Evolutionary conservation across 2,888 invertebrate genomes (phyloP), one percentile per base, ranked within the genome.

Genomic region (Xanthorhoe designata): DNA sequence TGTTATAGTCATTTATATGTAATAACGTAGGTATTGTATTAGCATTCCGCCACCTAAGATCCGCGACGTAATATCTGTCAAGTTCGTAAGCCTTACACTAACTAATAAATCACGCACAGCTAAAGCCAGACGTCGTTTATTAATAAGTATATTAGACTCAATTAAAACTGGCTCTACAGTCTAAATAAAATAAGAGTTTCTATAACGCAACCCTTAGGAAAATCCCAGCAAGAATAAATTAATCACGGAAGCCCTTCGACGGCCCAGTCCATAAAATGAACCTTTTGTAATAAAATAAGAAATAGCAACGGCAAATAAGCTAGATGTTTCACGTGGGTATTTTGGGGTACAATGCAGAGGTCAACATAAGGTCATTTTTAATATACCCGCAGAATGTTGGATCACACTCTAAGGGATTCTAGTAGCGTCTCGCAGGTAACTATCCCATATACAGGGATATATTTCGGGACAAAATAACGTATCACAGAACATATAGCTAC

Each of bases 311-410:
- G 70, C 70, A 72, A 79, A 74, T 77, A 71, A 75, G 76, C 66
- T 69, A 64, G 69, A 69, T 66, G 63, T 61, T 66, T 64, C 68
- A 57, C 62, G 63, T 66, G 78, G 79, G 78, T 79, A 79, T 80
- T 77, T 77, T 75, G 70, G 67, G 68, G 71, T 67, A 78, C 77
- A 79, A 80, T 71, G 70, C 67, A 70, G 73, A 71, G 84, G 83
- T 82, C 80, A 84, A 77, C 73, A 70, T 69, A 75, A 78, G 79
- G 85, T 82, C 81, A 78, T 69, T 68, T 68, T 72, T 72, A 72
- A 72, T 72, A 72, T 61, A 70, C 70, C 68, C 64, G 56, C 69
- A 66, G 71, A 73, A 73, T 66, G 65, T 69, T 66, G 66, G 70
- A 74, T 72, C 64, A 70, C 73, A 72, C 73, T 74, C 71, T 9